A percentile compares a stretch with the other conserved stretches of the same genome.
These are phyloP conservation scores for Scatophagus argus DNA, from an alignment of 2,113 vertebrate species.

Conservation along the genomic window DNA sequence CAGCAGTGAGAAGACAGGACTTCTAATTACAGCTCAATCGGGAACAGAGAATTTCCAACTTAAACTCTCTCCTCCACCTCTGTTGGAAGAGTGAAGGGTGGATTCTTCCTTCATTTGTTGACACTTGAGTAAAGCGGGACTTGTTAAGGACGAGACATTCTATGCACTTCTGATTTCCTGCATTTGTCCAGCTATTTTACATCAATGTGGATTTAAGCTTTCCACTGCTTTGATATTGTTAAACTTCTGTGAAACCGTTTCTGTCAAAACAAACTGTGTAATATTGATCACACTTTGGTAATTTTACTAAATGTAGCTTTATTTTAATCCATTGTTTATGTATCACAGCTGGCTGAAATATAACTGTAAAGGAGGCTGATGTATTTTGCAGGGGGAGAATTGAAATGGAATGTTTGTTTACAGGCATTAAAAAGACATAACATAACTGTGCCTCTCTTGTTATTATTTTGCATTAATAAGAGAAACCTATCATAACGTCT, in stretches of 20 bases:
- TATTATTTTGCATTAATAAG: too few relatives aligned
- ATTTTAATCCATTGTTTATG: not conserved
- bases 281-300: not conserved
- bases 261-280: not conserved
- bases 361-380: not conserved
- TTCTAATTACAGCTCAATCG: slow-evolving; percentile 81
- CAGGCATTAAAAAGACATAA: not conserved
- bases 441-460: not conserved
- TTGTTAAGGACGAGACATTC: not conserved
- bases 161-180: not conserved
- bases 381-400: not conserved
- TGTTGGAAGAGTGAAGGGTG: slow-evolving; percentile 87
- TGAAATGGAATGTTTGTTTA: slow-evolving; percentile 1
- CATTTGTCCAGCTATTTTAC: not conserved
- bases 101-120: not conserved
- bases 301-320: not conserved
- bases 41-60: slow-evolving; percentile 89
- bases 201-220: not conserved
- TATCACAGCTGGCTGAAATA: not conserved
- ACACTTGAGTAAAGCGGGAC: not conserved
- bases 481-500: too few relatives aligned
- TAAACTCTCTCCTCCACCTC: slow-evolving; percentile 89
- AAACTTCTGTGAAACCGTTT: not conserved
- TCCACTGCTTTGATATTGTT: not conserved
- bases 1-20: slow-evolving; percentile 82